These are phyloP conservation scores for Drosophila parabipectinata DNA, from an alignment of 1,140 invertebrate species.

Conservation along the genomic window DNA sequence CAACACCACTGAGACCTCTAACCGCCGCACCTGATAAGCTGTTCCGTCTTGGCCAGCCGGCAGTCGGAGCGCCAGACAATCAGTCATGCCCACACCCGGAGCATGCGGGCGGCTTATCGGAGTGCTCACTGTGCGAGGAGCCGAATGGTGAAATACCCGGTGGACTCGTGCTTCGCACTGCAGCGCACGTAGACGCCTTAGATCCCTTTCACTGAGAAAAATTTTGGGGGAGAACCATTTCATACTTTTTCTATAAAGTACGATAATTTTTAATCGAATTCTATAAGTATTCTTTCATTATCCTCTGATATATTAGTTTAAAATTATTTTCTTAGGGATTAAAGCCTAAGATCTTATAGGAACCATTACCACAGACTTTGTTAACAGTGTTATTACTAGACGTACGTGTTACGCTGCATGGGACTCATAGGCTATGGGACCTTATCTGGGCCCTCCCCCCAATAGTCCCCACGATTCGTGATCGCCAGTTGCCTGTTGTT, in stretches of 20 bases:
- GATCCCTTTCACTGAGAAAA: slow-evolving; percentile 5
- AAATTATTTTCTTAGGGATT: too few relatives aligned
- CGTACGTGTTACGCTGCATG: slow-evolving; percentile 66
- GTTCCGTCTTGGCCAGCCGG: slow-evolving; percentile 20
- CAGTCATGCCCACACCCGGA: slow-evolving; percentile 60
- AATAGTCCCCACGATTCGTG: background rate
- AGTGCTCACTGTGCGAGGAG: slow-evolving; percentile 36
- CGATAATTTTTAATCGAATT: too few relatives aligned
- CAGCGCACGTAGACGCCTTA: slow-evolving; percentile 63
- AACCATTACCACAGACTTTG: background rate
- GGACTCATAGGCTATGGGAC: slow-evolving; percentile 8
- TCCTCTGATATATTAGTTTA: too few relatives aligned
- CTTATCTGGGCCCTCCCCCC: slow-evolving; percentile 41
- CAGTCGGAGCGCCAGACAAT: slow-evolving; percentile 56
- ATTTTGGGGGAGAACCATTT: background rate
- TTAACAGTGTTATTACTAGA: slow-evolving; percentile 16
- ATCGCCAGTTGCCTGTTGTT: slow-evolving; percentile 21
- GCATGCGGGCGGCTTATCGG: slow-evolving; percentile 52
- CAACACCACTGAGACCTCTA: background rate
- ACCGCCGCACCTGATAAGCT: slow-evolving; percentile 58
- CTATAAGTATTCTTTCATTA: too few relatives aligned
- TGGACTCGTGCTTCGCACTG: slow-evolving; percentile 36
- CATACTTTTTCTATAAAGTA: background rate
- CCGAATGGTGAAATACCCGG: slow-evolving; percentile 60
- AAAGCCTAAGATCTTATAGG: too few relatives aligned